Conservation (phyloP, 2,797 vertebrate genomes). For the Morus bassanus region DNA sequence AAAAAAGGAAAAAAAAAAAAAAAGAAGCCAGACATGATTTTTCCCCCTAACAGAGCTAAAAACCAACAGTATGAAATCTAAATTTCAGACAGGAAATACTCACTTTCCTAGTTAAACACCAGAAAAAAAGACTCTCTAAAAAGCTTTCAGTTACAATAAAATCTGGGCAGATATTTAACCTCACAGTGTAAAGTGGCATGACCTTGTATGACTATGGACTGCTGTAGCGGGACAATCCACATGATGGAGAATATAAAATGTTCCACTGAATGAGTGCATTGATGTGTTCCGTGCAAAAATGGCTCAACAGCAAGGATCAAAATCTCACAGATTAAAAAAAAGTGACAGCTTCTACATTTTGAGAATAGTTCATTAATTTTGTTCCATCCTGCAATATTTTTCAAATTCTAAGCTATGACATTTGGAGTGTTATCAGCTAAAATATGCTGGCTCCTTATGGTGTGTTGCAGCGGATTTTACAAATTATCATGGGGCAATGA, state of each 20-base stretch:
- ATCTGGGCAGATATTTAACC: not conserved
- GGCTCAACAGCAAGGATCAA: not conserved
- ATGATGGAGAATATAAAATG: not conserved
- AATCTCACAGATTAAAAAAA: not conserved
- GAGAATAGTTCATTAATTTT: not conserved
- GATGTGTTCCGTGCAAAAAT: not conserved
- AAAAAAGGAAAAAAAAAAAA: not conserved
- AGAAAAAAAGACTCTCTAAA: not conserved
- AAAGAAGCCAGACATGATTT: not conserved
- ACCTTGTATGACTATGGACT: not conserved
- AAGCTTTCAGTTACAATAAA: not conserved
- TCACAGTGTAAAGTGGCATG: not conserved
- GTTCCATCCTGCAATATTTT: slow-evolving; percentile 36
- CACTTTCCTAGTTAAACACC: not conserved
- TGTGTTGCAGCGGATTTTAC: slow-evolving; percentile 23
- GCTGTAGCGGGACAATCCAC: not conserved
- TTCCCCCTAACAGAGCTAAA: not conserved
- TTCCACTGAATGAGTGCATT: not conserved
- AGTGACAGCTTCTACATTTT: not conserved
- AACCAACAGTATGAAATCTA: not conserved
- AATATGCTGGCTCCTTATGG: slow-evolving; percentile 61
- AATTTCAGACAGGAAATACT: not conserved
- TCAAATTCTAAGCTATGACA: slow-evolving; percentile 35
- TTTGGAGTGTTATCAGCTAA: slow-evolving; percentile 49
- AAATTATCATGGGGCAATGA: not conserved